Percentiles rank a stretch among this genome's conserved stretches.
Evolutionary conservation across 64 coral and sea anemone species (phyloP).

Genomic region (Porites lutea): DNA sequence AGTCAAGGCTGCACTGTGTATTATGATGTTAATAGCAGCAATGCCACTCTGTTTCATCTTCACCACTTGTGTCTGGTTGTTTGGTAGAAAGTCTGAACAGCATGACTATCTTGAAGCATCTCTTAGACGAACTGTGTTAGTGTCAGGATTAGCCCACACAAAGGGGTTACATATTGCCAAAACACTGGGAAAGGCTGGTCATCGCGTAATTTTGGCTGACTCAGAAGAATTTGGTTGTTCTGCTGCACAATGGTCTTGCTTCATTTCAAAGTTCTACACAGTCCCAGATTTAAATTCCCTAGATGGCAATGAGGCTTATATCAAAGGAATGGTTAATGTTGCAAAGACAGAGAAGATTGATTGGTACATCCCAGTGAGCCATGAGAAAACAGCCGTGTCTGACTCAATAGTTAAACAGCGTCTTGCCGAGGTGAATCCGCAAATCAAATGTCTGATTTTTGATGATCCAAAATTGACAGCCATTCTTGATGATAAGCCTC

Average conservation of each 20-base stretch:
- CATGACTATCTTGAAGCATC: not conserved
- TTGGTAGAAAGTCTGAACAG: not conserved
- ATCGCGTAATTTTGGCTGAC: slow-evolving; percentile 55
- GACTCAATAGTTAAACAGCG: slow-evolving; percentile 47
- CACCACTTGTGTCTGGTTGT: slow-evolving; percentile 22
- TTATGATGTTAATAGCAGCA: slow-evolving; percentile 1
- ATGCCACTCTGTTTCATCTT: slow-evolving; percentile 34
- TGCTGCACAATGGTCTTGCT: slow-evolving; percentile 54
- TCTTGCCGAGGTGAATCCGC: slow-evolving; percentile 27
- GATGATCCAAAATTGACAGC: slow-evolving; percentile 37
- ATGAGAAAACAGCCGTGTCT: slow-evolving; percentile 19
- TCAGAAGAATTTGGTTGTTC: slow-evolving; percentile 28
- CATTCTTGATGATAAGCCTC: slow-evolving; percentile 48
- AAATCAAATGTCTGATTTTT: slow-evolving; percentile 55
- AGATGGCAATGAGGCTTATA: slow-evolving; percentile 39
- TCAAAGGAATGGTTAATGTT: slow-evolving; percentile 55
- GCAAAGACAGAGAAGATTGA: slow-evolving; percentile 62
- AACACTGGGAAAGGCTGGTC: slow-evolving; percentile 52
- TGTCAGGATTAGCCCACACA: slow-evolving; percentile 34
- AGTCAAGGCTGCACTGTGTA: not conserved
- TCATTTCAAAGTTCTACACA: slow-evolving; percentile 29
- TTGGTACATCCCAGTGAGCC: slow-evolving; percentile 77
- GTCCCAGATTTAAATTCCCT: slow-evolving; percentile 43
- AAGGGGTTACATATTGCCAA: slow-evolving; percentile 48
- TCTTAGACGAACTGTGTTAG: slow-evolving; percentile 57